Percentiles rank a stretch among this genome's conserved stretches.
Conservation (phyloP, 2,888 invertebrate species). For the Xanthorhoe designata region DNA sequence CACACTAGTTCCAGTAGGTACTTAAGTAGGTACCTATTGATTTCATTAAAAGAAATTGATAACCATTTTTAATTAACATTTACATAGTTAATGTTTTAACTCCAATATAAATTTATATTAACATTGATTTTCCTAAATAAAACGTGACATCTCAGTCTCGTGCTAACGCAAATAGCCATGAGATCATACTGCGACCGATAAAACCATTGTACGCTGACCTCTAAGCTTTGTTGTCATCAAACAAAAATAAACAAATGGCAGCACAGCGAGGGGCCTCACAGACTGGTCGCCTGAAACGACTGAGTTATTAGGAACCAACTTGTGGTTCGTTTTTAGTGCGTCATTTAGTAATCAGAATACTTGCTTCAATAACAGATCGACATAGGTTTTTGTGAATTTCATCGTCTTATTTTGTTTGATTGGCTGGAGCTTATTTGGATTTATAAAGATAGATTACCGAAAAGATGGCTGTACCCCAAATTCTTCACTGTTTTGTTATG, state of each 20-base stretch:
- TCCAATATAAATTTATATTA: background rate
- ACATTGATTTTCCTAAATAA: constrained; percentile 18
- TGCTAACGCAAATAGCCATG: constrained; percentile 53
- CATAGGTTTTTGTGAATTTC: background rate
- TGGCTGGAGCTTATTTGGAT: too few species aligned
- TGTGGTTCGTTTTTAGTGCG: constrained; percentile 54
- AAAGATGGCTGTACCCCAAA: too few species aligned
- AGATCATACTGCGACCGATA: constrained; percentile 47
- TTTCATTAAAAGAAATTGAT: too few species aligned
- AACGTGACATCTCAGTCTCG: constrained; percentile 32
- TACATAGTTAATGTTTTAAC: background rate
- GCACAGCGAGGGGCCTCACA: constrained; percentile 41
- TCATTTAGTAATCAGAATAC: constrained; percentile 39
- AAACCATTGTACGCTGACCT: constrained; percentile 44
- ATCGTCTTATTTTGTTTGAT: too few species aligned
- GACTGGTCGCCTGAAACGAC: constrained; percentile 46
- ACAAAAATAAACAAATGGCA: constrained; percentile 33
- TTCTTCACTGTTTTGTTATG: too few species aligned
- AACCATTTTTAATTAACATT: background rate
- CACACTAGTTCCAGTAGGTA: too few species aligned
- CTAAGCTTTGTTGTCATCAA: constrained; percentile 29
- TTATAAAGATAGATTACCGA: too few species aligned
- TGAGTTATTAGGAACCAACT: constrained; percentile 52
- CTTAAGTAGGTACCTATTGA: too few species aligned
- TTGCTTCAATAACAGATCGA: constrained; percentile 2